Base-by-base conservation (phyloP, 2,113 vertebrate genomes). In the Poeciliopsis retropinna region DNA sequence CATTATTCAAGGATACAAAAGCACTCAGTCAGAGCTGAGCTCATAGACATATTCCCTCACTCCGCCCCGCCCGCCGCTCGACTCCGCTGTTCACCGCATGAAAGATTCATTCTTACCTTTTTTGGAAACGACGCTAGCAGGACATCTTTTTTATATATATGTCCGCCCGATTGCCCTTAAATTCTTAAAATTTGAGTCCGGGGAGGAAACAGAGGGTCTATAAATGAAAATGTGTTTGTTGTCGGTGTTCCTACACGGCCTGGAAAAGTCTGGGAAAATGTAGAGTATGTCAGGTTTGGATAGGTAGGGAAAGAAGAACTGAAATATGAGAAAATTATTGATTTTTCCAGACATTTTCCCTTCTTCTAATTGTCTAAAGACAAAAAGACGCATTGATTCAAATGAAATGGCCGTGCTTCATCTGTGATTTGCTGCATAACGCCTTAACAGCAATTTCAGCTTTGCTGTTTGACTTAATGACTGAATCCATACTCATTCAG, bases 1-100 rank as follows among this genome's bases (percentile, higher is more conserved):
- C 84, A 93, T 92, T 92, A 93, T 92, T 92, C 84, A 92, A 64
- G 84, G 88, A 89, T 93, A 88, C 86, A 86, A 91, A 90, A 86
- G 79, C 90, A 85, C 90, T 92, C 87, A 86, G 90, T 81, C 87
- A 89, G 64, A 86, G 79, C 79, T 73, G 85, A 90, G 90, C 87
- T 87, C 85, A 70, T 75, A 80, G 68, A 71, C 79, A 85, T 70
- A 86, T 75, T 82, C 75, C 80, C 75, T 75, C 30, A 41, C 39
- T 47, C 4, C 44, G 15, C 44, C 44, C 44, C 44, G 15, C 15
- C 15, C 14, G 13, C 41, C 41, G 22, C 76, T 81, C 79, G 1
- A 57, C 22, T 81, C 79, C 65, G 67, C 66, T 69, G 60, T 75
- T 81, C 7, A 17, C 68, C 73, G 34, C 83, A 89, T 87, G 15